These are phyloP conservation scores for Drosophila neotestacea DNA, from an alignment of 2,888 invertebrate genomes.

Conservation along the genomic window DNA sequence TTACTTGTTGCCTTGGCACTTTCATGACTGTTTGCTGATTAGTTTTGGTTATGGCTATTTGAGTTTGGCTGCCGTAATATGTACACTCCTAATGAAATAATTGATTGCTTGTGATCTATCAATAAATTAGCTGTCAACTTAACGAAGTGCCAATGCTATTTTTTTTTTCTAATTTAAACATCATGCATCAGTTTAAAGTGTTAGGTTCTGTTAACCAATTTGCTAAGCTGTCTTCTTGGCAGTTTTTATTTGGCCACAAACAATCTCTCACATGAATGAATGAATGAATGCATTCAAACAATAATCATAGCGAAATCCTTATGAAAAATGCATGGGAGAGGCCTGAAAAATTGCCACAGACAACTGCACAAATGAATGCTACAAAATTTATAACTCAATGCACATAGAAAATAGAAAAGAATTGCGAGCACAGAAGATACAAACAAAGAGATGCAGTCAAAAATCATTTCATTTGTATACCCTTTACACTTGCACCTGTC, in stretches of 20 bases:
- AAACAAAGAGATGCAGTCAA: constrained; percentile 35
- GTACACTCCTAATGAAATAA: constrained; percentile 50
- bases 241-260: constrained; percentile 32
- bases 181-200: constrained; percentile 2
- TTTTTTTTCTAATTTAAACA: background rate
- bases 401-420: constrained; percentile 63
- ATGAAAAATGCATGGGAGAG: constrained; percentile 45
- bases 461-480: constrained; percentile 44
- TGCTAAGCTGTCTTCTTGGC: constrained; percentile 26
- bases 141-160: background rate
- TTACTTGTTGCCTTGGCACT: constrained; percentile 52
- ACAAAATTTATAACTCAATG: constrained; percentile 72
- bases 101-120: constrained; percentile 56
- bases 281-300: constrained; percentile 17
- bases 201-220: constrained; percentile 19
- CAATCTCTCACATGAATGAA: constrained; percentile 59
- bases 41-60: constrained; percentile 68
- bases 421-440: constrained; percentile 32
- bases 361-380: constrained; percentile 66
- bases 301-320: constrained; percentile 25
- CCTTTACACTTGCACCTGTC: background rate
- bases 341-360: constrained; percentile 47
- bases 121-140: constrained; percentile 48
- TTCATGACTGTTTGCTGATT: constrained; percentile 63
- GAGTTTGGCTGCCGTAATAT: constrained; percentile 44